Evolutionary conservation across 35 echinoderm and acorn worm species (phyloP), one percentile per base, ranked within the genome.

Genomic region (Anneissia japonica): DNA sequence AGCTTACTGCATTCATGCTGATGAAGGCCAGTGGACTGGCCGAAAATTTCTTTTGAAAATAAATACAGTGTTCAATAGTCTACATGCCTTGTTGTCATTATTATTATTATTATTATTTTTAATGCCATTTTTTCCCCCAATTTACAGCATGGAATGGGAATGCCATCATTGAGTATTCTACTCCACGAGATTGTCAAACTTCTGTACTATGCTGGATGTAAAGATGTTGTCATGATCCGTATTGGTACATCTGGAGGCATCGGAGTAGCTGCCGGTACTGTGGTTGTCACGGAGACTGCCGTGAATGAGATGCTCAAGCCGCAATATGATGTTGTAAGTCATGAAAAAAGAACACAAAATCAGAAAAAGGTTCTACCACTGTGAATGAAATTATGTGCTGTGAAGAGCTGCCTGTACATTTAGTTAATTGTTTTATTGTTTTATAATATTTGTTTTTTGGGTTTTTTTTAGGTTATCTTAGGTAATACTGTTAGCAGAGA

Each of bases 181-280:
- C 88, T 97, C 14, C 95, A 97, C 88, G 95, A 97, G 76, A 33
- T 93, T 35, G 91, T 97, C 38, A 97, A 97, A 80, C 74, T 97
- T 13, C 41, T 97, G 5, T 75, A 93, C 34, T 90, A 97, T 80
- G 95, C 95, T 33, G 35, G 55, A 36, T 97, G 95, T 55, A 74
- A 40, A 16, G 88, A 93, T 84, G 91, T 93, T 4, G 82, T 88
- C 23, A 82, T 97, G 33, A 89, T 93, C 31, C 80, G 95, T 14
- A 83, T 92, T 30, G 95, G 95, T 0, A 97, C 95, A 14, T 91
- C 88, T 46, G 95, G 95, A 23, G 95, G 95, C 16, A 76, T 97
- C 17, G 88, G 92, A 21, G 81, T 93, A 17, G 41, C 81, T 82
- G 84, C 95, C 38, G 95, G 95, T 32, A 97, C 91, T 11, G 95